Percentiles rank a stretch among this genome's conserved stretches.
Conservation (phyloP, 1,140 invertebrate genomes). For the Aplysia californica region DNA sequence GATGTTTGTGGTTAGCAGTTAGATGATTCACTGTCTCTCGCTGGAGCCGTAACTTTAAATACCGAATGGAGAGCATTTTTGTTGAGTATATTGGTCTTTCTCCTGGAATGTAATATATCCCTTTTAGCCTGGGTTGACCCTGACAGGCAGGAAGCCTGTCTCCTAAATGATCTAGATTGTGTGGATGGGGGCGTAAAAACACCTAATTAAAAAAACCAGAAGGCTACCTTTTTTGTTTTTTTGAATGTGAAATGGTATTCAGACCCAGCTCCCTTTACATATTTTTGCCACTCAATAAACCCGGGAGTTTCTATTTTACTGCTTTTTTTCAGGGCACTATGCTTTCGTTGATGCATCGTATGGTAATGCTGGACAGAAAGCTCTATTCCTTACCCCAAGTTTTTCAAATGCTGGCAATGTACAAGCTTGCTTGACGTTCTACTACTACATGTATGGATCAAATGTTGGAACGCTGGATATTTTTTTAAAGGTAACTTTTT, state of each 20-base stretch:
- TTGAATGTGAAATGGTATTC: not conserved
- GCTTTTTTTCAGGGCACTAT: slow-evolving; percentile 45
- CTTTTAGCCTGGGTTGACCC: too few species aligned
- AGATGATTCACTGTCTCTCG: not conserved
- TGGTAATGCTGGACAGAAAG: slow-evolving; percentile 39
- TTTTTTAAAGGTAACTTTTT: not conserved
- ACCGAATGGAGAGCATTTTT: not conserved
- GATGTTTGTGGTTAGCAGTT: not conserved
- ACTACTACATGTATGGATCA: slow-evolving; percentile 24
- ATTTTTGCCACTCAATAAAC: not conserved
- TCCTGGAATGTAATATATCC: too few species aligned
- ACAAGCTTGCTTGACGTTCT: slow-evolving; percentile 62
- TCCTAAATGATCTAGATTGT: too few species aligned
- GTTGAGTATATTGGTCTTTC: too few species aligned
- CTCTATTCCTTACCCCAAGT: slow-evolving; percentile 45
- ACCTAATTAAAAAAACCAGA: too few species aligned
- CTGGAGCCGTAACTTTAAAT: not conserved
- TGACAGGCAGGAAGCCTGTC: too few species aligned
- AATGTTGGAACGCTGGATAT: slow-evolving; percentile 8
- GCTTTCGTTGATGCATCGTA: slow-evolving; percentile 44
- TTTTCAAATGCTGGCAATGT: slow-evolving; percentile 17
- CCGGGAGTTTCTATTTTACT: not conserved
- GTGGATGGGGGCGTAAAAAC: too few species aligned
- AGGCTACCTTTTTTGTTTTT: not conserved
- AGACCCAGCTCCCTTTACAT: not conserved